Evolutionary conservation across 2,888 invertebrate species (phyloP).

Genomic region (Galeruca laticollis): DNA sequence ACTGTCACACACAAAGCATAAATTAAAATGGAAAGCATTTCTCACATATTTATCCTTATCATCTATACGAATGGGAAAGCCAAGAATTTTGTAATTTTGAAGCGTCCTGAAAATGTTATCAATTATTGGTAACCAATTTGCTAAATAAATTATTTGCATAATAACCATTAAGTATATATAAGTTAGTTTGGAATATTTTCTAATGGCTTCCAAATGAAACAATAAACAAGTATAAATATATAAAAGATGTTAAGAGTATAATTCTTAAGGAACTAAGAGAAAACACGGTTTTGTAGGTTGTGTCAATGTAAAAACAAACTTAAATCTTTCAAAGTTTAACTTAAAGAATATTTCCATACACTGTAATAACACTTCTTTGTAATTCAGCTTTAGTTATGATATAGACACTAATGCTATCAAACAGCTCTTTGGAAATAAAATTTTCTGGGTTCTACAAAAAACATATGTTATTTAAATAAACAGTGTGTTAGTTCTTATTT

Average conservation of each 20-base stretch:
- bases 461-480: conserved; percentile 6
- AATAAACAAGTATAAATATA: too few relatives aligned
- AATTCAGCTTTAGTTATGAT: conserved; percentile 96
- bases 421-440: conserved; percentile 91
- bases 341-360: conserved; percentile 71
- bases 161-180: too few relatives aligned
- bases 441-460: conserved; percentile 75
- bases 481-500: conserved; percentile 1
- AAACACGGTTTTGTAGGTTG: too few relatives aligned
- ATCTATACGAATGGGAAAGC: conserved; percentile 92
- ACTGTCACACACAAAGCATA: conserved; percentile 94
- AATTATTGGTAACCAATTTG: too few relatives aligned
- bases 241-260: too few relatives aligned
- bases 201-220: too few relatives aligned
- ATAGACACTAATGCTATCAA: conserved; percentile 93
- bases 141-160: too few relatives aligned
- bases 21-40: conserved; percentile 95
- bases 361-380: conserved; percentile 89
- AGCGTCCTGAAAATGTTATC: conserved; percentile 70
- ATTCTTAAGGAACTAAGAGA: too few relatives aligned
- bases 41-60: conserved; percentile 85
- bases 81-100: conserved; percentile 87
- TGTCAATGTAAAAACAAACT: neutral
- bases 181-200: too few relatives aligned
- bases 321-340: neutral